Evolutionary conservation across 2,113 vertebrate species (phyloP).

Genomic region (Pygathrix nemaeus): DNA sequence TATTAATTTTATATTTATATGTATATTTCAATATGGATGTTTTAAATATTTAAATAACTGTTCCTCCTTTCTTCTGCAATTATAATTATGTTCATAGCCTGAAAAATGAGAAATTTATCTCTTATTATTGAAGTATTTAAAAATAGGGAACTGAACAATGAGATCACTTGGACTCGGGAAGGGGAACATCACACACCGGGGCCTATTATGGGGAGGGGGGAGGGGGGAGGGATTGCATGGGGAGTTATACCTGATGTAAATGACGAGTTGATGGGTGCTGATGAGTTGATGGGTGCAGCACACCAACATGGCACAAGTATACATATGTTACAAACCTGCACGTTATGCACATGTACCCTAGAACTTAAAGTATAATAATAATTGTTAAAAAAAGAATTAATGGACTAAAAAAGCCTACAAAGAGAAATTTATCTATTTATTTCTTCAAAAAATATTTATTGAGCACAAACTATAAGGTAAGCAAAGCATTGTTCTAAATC

Average conservation of each 20-base stretch:
- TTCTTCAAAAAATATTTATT: background rate
- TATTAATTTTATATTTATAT: background rate
- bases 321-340: too few relatives aligned
- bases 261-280: too few relatives aligned
- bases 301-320: too few relatives aligned
- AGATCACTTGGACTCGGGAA: too few relatives aligned
- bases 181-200: too few relatives aligned
- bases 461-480: background rate
- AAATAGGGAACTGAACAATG: background rate
- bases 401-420: background rate
- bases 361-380: too few relatives aligned
- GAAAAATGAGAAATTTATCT: background rate
- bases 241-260: too few relatives aligned
- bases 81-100: background rate
- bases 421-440: background rate
- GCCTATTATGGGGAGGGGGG: too few relatives aligned
- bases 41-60: background rate
- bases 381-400: background rate
- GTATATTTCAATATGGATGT: background rate
- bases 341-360: too few relatives aligned
- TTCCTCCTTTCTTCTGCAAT: background rate
- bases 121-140: background rate
- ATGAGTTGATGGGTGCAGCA: too few relatives aligned
- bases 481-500: background rate
- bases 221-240: too few relatives aligned